Conservation (phyloP, 2,113 vertebrate genomes). For the Phyllopteryx taeniolatus region DNA sequence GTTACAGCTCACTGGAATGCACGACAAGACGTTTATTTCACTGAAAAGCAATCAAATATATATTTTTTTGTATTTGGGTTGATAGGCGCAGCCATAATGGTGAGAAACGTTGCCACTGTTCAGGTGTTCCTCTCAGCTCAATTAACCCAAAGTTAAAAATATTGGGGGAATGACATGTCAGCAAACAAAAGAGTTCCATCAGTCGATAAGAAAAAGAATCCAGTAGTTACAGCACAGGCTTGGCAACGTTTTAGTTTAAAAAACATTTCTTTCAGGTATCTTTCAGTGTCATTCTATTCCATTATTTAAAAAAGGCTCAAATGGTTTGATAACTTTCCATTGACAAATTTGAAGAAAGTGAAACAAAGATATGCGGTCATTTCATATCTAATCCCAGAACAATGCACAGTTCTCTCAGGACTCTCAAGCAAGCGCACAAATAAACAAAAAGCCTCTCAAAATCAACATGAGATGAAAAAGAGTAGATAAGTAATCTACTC, state of each 20-base stretch:
- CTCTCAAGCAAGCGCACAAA: not conserved
- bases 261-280: conserved; percentile 10
- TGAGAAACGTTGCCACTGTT: not conserved
- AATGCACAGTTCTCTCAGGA: not conserved
- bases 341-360: not conserved
- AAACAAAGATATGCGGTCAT: conserved; percentile 7
- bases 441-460: not conserved
- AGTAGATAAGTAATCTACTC: no score
- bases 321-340: conserved; percentile 18
- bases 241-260: conserved; percentile 23
- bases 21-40: not conserved
- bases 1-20: not conserved
- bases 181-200: not conserved
- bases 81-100: not conserved
- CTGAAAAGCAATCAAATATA: not conserved
- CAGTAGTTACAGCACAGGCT: conserved; percentile 17
- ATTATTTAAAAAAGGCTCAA: conserved; percentile 27
- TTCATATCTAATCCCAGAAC: conserved; percentile 10
- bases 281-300: conserved; percentile 9
- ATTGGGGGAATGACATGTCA: conserved; percentile 2
- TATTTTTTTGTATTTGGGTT: not conserved
- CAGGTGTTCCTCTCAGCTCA: not conserved
- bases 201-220: conserved; percentile 24
- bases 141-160: not conserved
- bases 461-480: conserved; percentile 2